These are phyloP conservation scores for Xerus rutilus DNA, from an alignment of 2,797 vertebrate species.

Conservation along the genomic window DNA sequence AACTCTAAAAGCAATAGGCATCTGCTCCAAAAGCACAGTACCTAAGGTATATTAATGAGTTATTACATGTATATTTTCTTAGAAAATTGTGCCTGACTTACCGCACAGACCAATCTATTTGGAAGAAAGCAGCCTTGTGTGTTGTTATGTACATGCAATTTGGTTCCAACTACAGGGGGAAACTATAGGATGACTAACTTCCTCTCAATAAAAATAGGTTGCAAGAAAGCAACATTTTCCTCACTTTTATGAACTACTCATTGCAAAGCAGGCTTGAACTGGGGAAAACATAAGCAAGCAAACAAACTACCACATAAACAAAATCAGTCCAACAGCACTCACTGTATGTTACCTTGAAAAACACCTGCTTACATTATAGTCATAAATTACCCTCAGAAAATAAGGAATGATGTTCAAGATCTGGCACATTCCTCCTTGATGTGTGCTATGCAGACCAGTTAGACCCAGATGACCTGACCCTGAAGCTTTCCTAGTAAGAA, in stretches of 20 bases:
- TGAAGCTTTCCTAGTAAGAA: not conserved
- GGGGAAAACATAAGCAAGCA: not conserved
- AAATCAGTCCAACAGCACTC: constrained; percentile 40
- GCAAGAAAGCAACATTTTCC: not conserved
- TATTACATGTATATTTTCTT: not conserved
- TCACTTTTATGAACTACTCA: constrained; percentile 41
- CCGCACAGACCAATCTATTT: not conserved
- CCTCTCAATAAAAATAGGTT: constrained; percentile 6
- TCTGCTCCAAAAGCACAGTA: not conserved
- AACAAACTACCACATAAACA: not conserved
- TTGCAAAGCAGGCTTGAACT: constrained; percentile 50
- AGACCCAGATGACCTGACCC: not conserved
- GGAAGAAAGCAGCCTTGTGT: not conserved
- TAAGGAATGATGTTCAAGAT: not conserved
- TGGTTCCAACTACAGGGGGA: not conserved
- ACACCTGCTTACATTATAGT: not conserved
- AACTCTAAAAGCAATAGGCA: not conserved
- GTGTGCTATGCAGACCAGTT: not conserved
- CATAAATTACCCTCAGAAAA: constrained; percentile 53
- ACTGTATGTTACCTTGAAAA: constrained; percentile 15
- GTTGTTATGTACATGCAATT: not conserved
- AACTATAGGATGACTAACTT: not conserved
- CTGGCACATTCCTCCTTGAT: not conserved
- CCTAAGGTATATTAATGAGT: not conserved
- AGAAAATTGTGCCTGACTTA: constrained; percentile 20